Evolutionary conservation across 2,888 invertebrate species (phyloP).

Genomic region (Drosophila percnosoma): DNA sequence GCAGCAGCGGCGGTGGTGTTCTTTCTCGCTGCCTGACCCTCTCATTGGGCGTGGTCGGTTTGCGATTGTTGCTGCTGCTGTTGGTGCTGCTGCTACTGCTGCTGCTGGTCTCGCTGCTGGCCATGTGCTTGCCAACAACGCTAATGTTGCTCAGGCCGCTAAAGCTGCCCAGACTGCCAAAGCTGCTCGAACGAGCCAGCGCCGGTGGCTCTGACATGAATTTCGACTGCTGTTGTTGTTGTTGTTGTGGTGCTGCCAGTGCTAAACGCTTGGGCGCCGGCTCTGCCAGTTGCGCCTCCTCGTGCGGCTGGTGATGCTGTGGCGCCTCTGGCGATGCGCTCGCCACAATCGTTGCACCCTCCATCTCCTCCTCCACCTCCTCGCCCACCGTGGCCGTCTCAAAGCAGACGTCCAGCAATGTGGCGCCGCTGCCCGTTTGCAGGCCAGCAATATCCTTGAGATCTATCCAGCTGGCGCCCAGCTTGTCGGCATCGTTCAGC

Average conservation of each 20-base stretch:
- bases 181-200: slow-evolving; percentile 69
- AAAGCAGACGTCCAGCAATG: slow-evolving; percentile 80
- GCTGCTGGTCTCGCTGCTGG: slow-evolving; percentile 30
- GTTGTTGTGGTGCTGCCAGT: slow-evolving; percentile 24
- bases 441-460: slow-evolving; percentile 83
- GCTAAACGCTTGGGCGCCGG: slow-evolving; percentile 65
- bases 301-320: slow-evolving; percentile 8
- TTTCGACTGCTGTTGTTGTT: slow-evolving; percentile 44
- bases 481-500: slow-evolving; percentile 81
- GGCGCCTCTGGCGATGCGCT: slow-evolving; percentile 44
- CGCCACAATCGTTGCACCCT: slow-evolving; percentile 53
- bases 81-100: slow-evolving; percentile 20
- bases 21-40: slow-evolving; percentile 52
- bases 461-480: slow-evolving; percentile 84
- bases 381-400: slow-evolving; percentile 55
- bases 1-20: slow-evolving; percentile 61
- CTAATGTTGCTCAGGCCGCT: slow-evolving; percentile 58
- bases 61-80: slow-evolving; percentile 35
- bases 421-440: slow-evolving; percentile 73
- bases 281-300: slow-evolving; percentile 42
- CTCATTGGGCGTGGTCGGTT: slow-evolving; percentile 50
- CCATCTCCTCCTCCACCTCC: slow-evolving; percentile 27
- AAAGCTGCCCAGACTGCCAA: slow-evolving; percentile 62
- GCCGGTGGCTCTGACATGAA: slow-evolving; percentile 70
- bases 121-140: slow-evolving; percentile 53